phyloP scores from a whole-genome alignment of 2,888 invertebrate genomes.

The Eumacrocentrus americanus region DNA sequence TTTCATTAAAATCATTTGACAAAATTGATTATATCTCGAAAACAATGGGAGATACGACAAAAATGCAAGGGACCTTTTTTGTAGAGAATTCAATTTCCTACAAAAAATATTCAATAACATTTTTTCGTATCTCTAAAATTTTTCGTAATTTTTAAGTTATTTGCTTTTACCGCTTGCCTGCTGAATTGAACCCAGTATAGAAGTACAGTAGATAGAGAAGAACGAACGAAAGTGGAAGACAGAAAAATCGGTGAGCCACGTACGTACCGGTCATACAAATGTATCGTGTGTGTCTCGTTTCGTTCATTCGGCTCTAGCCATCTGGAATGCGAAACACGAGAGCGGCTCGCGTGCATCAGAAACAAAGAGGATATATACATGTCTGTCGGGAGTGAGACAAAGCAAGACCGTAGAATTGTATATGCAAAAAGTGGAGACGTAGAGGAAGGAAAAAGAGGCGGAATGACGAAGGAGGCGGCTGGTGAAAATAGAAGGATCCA shows the following conservation, averaged over 20 bases:
- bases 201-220: background rate
- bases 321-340: slow-evolving; percentile 20
- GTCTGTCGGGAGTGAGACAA: slow-evolving; percentile 9
- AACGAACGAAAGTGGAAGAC: background rate
- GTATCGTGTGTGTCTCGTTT: background rate
- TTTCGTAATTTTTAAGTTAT: background rate
- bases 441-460: slow-evolving; percentile 21
- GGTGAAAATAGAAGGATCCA: background rate
- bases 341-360: slow-evolving; percentile 22
- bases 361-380: slow-evolving; percentile 31
- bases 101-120: background rate
- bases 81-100: background rate
- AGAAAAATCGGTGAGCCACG: background rate
- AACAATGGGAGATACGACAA: background rate
- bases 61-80: slow-evolving; percentile 9
- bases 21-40: slow-evolving; percentile 29
- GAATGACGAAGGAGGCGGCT: background rate
- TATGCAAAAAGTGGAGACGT: slow-evolving; percentile 2
- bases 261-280: background rate
- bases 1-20: background rate
- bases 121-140: background rate
- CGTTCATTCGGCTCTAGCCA: background rate
- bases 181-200: background rate
- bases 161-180: too few species aligned
- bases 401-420: slow-evolving; percentile 1